A percentile compares a stretch with the other conserved stretches of the same genome.
Conservation (phyloP, 2,888 invertebrate species). For the Hirudinaria manillensis region DNA sequence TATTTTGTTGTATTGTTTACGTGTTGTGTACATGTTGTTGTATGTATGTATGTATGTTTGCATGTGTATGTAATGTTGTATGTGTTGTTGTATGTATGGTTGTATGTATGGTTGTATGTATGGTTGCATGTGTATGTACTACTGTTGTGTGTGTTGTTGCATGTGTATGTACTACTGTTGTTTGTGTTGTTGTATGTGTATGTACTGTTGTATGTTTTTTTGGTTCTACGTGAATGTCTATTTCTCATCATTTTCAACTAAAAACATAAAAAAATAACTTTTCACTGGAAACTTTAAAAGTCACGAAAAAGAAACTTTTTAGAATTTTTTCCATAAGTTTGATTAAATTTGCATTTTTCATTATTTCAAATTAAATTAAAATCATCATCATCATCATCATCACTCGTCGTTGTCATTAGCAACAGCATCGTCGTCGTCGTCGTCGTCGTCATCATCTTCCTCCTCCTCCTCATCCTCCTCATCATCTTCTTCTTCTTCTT, state of each 20-base stretch:
- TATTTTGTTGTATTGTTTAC: slow-evolving; percentile 29
- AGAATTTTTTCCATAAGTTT: no score
- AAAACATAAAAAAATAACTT: no score
- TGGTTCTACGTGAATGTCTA: background rate
- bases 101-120: background rate
- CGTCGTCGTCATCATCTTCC: no score
- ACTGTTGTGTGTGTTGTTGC: background rate
- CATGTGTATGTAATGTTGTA: background rate
- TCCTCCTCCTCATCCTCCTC: no score
- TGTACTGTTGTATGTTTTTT: slow-evolving; percentile 19
- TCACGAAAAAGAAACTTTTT: no score
- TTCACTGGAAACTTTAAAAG: no score
- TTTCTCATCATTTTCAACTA: background rate
- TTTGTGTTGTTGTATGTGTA: background rate
- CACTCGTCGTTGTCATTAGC: no score
- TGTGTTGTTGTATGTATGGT: background rate
- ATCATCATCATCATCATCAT: no score
- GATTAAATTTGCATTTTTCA: no score
- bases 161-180: background rate
- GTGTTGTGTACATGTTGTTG: slow-evolving; percentile 26
- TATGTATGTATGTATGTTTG: slow-evolving; percentile 25
- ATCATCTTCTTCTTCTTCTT: no score
- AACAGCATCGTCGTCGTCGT: background rate
- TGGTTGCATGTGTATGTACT: background rate
- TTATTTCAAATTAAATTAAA: no score